Evolutionary conservation across 2,797 vertebrate species (phyloP).

Genomic region (Acrossocheilus wenchowensis): DNA sequence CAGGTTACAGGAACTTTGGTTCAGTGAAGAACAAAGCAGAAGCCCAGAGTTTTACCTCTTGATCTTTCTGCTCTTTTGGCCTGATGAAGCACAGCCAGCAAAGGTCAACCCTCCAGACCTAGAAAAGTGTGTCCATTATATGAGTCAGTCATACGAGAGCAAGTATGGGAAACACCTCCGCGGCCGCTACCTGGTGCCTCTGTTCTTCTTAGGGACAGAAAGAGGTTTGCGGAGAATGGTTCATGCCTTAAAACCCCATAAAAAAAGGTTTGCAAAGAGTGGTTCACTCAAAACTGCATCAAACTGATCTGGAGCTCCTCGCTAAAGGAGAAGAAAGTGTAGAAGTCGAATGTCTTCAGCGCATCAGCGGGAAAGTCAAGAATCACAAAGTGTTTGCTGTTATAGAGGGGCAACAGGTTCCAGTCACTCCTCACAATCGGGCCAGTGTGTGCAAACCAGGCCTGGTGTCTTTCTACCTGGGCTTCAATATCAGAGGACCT

Average conservation of each 20-base stretch:
- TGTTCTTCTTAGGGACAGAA: slow-evolving; percentile 37
- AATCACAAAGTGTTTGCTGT: neutral
- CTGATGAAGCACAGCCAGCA: neutral
- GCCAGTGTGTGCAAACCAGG: neutral
- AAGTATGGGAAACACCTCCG: slow-evolving; percentile 1
- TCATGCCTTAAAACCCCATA: too few relatives aligned
- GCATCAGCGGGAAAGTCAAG: neutral
- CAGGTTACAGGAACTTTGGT: neutral
- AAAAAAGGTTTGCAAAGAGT: too few relatives aligned
- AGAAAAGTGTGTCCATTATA: neutral
- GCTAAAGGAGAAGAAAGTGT: neutral
- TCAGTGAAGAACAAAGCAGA: too few relatives aligned
- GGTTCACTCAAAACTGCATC: slow-evolving; percentile 1
- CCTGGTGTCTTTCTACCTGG: neutral
- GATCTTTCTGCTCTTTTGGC: slow-evolving; percentile 41
- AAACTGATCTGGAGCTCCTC: neutral
- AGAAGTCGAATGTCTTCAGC: neutral
- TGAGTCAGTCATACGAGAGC: neutral
- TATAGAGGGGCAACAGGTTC: neutral
- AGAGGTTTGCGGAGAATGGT: slow-evolving; percentile 23
- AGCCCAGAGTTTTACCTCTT: neutral
- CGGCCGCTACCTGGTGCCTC: slow-evolving; percentile 23
- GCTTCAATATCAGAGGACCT: neutral
- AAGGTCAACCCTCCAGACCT: neutral
- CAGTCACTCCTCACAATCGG: neutral